These are phyloP conservation scores for Brachyopa scutellaris DNA, from an alignment of 2,888 invertebrate genomes.

Conservation along the genomic window DNA sequence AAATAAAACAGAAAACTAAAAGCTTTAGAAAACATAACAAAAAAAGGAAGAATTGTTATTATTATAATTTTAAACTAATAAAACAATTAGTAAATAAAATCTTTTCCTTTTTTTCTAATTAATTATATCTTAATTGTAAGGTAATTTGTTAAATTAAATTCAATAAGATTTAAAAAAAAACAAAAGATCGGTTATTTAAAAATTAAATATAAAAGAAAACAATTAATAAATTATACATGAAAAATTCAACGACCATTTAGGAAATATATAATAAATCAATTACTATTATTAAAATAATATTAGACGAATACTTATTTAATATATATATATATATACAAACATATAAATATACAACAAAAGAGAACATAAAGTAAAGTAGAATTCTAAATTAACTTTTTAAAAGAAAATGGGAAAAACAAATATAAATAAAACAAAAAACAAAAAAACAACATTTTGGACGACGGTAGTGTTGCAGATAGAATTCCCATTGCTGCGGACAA, in stretches of 20 bases:
- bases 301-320: slow-evolving; percentile 50
- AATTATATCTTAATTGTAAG: slow-evolving; percentile 44
- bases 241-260: slow-evolving; percentile 73
- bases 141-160: slow-evolving; percentile 55
- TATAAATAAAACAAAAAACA: slow-evolving; percentile 5
- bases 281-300: slow-evolving; percentile 48
- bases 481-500: slow-evolving; percentile 37
- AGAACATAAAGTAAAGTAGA: slow-evolving; percentile 60
- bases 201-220: neutral
- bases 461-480: slow-evolving; percentile 22
- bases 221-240: slow-evolving; percentile 56
- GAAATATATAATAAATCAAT: slow-evolving; percentile 68
- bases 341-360: slow-evolving; percentile 45
- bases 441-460: slow-evolving; percentile 40
- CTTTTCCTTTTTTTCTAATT: slow-evolving; percentile 8
- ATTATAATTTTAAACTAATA: slow-evolving; percentile 4
- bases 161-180: neutral
- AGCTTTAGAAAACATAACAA: slow-evolving; percentile 44
- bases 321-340: slow-evolving; percentile 37
- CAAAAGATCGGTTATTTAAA: slow-evolving; percentile 36
- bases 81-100: slow-evolving; percentile 1
- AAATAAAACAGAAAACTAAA: slow-evolving; percentile 10
- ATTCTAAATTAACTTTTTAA: slow-evolving; percentile 72
- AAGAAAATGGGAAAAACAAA: slow-evolving; percentile 14
- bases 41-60: slow-evolving; percentile 21